Conservation (phyloP, 2,113 vertebrate genomes). For the Sitta europaea region DNA sequence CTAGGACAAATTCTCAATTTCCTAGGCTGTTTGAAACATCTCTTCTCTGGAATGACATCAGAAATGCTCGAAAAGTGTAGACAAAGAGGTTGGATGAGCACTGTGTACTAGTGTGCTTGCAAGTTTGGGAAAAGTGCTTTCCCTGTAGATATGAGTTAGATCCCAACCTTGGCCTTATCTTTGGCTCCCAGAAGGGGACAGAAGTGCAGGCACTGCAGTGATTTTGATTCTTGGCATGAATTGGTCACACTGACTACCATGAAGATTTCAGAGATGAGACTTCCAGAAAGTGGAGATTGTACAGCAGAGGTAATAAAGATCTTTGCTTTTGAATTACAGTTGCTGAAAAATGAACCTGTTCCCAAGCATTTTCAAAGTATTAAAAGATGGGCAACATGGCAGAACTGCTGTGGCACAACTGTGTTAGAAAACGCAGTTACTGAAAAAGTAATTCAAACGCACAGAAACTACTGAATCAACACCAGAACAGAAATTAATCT, state of each 20-base stretch:
- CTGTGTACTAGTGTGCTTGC: background rate
- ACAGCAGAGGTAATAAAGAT: background rate
- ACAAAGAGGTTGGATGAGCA: background rate
- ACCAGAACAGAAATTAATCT: background rate
- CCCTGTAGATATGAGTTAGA: background rate
- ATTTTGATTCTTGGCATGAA: rapidly evolving
- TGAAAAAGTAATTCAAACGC: background rate
- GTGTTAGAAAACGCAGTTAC: background rate
- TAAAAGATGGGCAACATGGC: background rate
- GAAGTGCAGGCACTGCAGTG: rapidly evolving
- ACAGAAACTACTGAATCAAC: background rate
- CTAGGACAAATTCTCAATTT: background rate
- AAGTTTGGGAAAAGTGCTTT: background rate
- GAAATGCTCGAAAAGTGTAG: background rate
- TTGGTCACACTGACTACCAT: rapidly evolving
- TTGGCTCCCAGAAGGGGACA: background rate
- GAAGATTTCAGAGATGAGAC: background rate
- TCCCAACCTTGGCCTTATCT: background rate
- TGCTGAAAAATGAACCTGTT: background rate
- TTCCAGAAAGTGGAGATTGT: background rate
- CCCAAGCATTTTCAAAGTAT: background rate
- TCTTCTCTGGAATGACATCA: background rate
- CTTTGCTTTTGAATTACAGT: background rate
- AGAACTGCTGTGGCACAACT: background rate
- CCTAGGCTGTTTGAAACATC: background rate